phyloP scores from a whole-genome alignment of 2,797 vertebrate genomes.

The Delichon dasypus region DNA sequence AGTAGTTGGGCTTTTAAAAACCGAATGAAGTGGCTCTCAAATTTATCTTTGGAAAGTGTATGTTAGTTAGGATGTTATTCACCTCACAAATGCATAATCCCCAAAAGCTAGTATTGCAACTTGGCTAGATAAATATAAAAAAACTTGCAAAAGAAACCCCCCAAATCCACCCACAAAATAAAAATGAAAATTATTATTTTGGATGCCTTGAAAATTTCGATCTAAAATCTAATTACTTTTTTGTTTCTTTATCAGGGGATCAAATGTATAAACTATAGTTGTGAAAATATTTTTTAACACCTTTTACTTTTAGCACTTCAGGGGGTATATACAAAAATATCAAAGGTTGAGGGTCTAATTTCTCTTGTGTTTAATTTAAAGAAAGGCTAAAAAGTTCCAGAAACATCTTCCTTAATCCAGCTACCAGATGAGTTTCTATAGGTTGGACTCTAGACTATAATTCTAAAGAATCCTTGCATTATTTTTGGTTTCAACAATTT shows the following conservation, averaged over 20 bases:
- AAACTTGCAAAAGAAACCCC: rapidly evolving
- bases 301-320: not conserved
- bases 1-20: not conserved
- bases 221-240: not conserved
- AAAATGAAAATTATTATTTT: not conserved
- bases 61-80: not conserved
- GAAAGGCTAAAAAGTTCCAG: not conserved
- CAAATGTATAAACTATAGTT: not conserved
- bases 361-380: not conserved
- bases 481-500: not conserved
- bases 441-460: not conserved
- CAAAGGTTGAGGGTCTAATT: not conserved
- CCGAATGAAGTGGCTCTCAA: not conserved
- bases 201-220: not conserved
- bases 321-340: not conserved
- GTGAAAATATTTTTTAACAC: not conserved
- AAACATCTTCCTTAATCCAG: not conserved
- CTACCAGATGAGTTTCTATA: not conserved
- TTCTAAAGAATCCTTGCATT: not conserved
- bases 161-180: not conserved
- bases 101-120: not conserved
- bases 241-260: not conserved
- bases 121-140: not conserved
- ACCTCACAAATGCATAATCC: not conserved
- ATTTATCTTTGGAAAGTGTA: not conserved